Base-by-base conservation (phyloP, 1,140 invertebrate genomes). In the Cydia pomonella region DNA sequence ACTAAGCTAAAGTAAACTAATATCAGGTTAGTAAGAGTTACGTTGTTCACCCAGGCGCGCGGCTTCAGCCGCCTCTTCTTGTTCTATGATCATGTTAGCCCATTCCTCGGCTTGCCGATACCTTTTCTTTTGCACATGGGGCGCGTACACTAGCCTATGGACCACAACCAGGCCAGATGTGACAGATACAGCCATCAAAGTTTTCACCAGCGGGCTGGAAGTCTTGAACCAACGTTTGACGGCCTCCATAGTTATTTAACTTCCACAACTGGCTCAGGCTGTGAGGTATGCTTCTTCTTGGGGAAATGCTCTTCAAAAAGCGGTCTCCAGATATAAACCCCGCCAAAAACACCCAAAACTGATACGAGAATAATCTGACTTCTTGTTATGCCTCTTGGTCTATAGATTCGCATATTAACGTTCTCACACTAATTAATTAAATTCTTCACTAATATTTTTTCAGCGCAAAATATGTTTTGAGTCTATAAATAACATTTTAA, bases 241-340 rank as follows among this genome's bases (percentile, higher is more conserved):
- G 47, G 33, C 72, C 33, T 76, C 72, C 85, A 87, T 89, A 44
- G 79, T 77, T 82, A 84, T 73, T 86, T 69, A 62, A 73, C 18
- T 75, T 77, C 66, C 47, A 74, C 21, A 23, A 77, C 25, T 12
- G 73, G 66, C 59, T 80, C 78, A 41, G 73, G 74, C 27, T 79
- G 74, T 13, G 47, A 4, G 27, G 16, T 76, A 72, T 79, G 73
- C 73, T 82, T 81, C 80, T 77, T 75, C 53, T 77, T 75, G 63
- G 72, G 76, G 77, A 75, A 86, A 75, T 82, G 75, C 18, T 91
- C 82, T 69, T 85, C 82, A 78, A 94, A 86, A 10, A 94, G 50
- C 2, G 93, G 93, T 79, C 82, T 87, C 93, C 93, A 94, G 76
- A 94, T 91, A 78, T 94, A 94, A 38, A 93, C 62, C 33, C 93